Base-by-base conservation (phyloP, 2,888 invertebrate genomes). In the Sisyra terminalis region DNA sequence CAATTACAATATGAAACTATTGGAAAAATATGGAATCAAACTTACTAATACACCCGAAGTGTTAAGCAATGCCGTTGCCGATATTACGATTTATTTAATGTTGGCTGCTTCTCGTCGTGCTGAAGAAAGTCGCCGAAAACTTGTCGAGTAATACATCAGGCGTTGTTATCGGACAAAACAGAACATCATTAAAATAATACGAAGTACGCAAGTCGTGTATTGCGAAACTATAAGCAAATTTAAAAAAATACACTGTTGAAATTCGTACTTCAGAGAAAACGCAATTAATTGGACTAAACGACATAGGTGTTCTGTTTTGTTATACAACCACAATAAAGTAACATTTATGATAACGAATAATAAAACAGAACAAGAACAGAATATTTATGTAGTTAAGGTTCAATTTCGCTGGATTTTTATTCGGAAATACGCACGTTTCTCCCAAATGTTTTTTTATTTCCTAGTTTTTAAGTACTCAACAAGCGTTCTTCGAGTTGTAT, bases 1-100 rank as follows among this genome's bases (percentile, higher is more conserved):
- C 55, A 83, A 86, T 50, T 72, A 93, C 11, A 85, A 90, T 55
- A 51, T 83, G 1, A 60, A 64, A 0, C 86, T 78, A 54, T 61
- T 90, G 29, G 77, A 75, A 56, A 67, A 65, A 43, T 69, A 80
- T 34, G 75, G 77, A 3, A 76, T 94, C 39, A 68, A 69, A n/a
- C 64, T 92, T 1, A 88, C 88, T 0, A 78, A 85, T 52, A 86
- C 89, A 0, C 86, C 87, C 0, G 65, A 69, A 15, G 85, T 87
- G 0, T 59, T 87, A 10, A 73, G 78, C 41, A 67, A 72, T 45
- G 78, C 87, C 0, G 85, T 87, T 0, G 89, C 93, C 2, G 90
- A 94, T 55, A 64, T 84, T 17, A 78, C 87, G 0, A 69, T 94
- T 1, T 73, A 84, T 2, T 60, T 93, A 3, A 55, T 85, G 44